Percentiles rank a stretch among this genome's conserved stretches.
Conservation (phyloP, 2,888 invertebrate species). For the Rhagonycha fulva region DNA sequence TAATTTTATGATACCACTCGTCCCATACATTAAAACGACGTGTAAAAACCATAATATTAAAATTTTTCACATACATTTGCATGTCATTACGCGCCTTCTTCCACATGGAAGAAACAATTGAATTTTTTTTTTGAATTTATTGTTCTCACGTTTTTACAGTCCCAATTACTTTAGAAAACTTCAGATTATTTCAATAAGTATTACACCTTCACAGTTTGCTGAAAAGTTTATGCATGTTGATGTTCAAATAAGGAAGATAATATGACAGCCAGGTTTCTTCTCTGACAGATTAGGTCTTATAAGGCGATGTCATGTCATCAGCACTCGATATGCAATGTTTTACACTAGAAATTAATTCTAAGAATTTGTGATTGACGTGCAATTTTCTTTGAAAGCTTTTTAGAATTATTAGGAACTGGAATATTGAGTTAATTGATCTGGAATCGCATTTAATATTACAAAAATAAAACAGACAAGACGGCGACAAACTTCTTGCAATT, state of each 20-base stretch:
- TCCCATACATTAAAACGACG: background rate
- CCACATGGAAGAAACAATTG: background rate
- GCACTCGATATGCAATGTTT: conserved; percentile 31
- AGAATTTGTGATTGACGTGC: conserved; percentile 36
- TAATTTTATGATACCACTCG: background rate
- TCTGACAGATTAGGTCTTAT: conserved; percentile 27
- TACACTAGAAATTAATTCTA: conserved; percentile 37
- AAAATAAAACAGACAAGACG: conserved; percentile 38
- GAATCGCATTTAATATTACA: conserved; percentile 29
- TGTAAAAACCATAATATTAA: background rate
- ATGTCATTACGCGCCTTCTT: background rate
- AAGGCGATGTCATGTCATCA: conserved; percentile 27
- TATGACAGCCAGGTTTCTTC: conserved; percentile 27
- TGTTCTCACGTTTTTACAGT: background rate
- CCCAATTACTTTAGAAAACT: conserved; percentile 7
- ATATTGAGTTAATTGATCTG: conserved; percentile 43
- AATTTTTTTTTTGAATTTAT: conserved; percentile 1
- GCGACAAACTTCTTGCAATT: conserved; percentile 33
- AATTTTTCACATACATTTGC: background rate
- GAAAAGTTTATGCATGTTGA: conserved; percentile 11
- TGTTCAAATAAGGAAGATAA: conserved; percentile 26
- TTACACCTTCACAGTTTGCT: conserved; percentile 23
- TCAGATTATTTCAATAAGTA: conserved; percentile 19
- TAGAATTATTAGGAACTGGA: conserved; percentile 43
- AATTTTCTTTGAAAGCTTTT: conserved; percentile 38